Evolutionary conservation across 92 coral and sea anemone genomes (phyloP), one percentile per base, ranked within the genome.

Genomic region (Parazoanthus swiftii): DNA sequence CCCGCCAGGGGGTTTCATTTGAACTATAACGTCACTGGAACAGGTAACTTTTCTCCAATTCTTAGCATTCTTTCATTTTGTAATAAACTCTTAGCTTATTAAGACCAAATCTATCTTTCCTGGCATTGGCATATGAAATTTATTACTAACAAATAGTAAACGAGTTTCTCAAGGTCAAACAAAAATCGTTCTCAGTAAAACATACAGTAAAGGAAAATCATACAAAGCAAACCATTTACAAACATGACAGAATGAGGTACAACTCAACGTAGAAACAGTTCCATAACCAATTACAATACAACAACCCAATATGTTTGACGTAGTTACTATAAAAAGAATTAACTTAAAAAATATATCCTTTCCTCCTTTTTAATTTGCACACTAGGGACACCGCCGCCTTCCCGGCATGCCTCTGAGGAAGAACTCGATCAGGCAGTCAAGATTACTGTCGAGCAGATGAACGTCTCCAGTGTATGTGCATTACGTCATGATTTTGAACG

Each of bases 1-100:
- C 86, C 74, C 56, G 88, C 88, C 50, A 76, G 94, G 76, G 94
- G 94, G 8, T 92, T 92, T 74, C 88, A 86, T 65, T 78, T 92
- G 78, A 73, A 42, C 51, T 92, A 92, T 74, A 83, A 81, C 48
- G 92, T 92, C 11, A 87, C 85, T n/a, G 94, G 94, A 6, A 92
- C 94, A 74, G 94, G 94, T 92, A 77, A 65, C 74, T 56, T 29
- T 26, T 13, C 38, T 29, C 11, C 1, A 51, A 63, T 78, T 46
- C 29, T 6, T 6, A 46, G 51, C 51, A 46, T 9, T 46, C 51
- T 46, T 46, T 13, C 66, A 58, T 13, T 58, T 13, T 58, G 0
- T 7, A 58, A 4, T 56, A 56, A 14, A 58, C 66, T 46, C 0
- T 46, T 5, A 46, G 8, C 11, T 5, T 46, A 1, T 39, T 39